Conservation (phyloP, 2,888 invertebrate species). For the Pediacus dermestoides region DNA sequence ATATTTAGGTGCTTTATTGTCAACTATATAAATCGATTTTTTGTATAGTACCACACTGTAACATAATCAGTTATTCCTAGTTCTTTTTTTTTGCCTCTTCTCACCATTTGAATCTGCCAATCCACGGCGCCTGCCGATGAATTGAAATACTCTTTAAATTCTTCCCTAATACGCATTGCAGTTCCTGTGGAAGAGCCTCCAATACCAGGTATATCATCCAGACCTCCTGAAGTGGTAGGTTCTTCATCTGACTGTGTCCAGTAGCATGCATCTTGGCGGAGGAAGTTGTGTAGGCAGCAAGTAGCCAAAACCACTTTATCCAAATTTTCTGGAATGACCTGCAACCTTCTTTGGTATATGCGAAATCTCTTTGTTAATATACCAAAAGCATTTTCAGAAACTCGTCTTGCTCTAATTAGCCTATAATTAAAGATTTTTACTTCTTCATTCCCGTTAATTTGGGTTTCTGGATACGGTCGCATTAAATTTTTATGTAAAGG, state of each 20-base stretch:
- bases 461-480: constrained; percentile 15
- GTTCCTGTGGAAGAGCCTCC: constrained; percentile 3
- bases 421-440: constrained; percentile 10
- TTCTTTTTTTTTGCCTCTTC: background rate
- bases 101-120: background rate
- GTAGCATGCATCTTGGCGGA: constrained; percentile 12
- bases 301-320: constrained; percentile 10
- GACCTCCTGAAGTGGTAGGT: too few species aligned
- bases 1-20: too few species aligned
- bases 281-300: constrained; percentile 12
- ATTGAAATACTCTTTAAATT: constrained; percentile 9
- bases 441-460: constrained; percentile 6
- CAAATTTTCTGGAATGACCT: constrained; percentile 9
- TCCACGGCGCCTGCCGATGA: constrained; percentile 1
- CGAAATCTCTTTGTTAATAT: constrained; percentile 6
- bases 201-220: too few species aligned
- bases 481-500: constrained; percentile 10
- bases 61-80: too few species aligned
- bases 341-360: constrained; percentile 6
- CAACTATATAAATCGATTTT: too few species aligned
- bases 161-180: background rate
- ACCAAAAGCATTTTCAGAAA: constrained; percentile 10
- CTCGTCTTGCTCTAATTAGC: constrained; percentile 10
- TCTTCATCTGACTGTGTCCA: constrained; percentile 10
- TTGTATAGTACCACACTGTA: too few species aligned